Evolutionary conservation across 2,888 invertebrate species (phyloP), one percentile per base, ranked within the genome.

Genomic region (Nemapogon koenigi): DNA sequence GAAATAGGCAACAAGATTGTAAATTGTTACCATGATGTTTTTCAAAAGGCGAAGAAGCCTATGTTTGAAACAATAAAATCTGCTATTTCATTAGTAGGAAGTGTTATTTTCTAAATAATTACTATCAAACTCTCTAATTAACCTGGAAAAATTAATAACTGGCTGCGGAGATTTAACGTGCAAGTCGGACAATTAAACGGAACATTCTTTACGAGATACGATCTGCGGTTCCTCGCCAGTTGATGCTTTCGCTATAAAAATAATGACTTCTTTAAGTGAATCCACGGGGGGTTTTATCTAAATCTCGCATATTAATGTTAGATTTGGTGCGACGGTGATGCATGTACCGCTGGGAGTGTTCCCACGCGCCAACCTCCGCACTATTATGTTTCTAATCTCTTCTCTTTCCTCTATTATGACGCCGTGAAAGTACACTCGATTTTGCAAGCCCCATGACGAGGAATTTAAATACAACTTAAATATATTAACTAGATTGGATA

Each of bases 321-420:
- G 59, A 71, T 72, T 72, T 70, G 64, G 69, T 66, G 60, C 59
- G 59, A 62, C 59, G 56, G 56, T 66, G 57, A 60, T 66, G 63
- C 63, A 68, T 63, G 62, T 55, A 75, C 67, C 68, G 65, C 75
- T 78, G 78, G 75, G 78, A 78, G 75, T 61, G 62, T 76, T 78
- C 78, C 76, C 78, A 78, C 76, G 78, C 71, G 62, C 56, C 71
- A 76, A 72, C 76, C 76, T 73, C 71, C 72, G 63, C 72, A 69
- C 68, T 60, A 76, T 75, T 75, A 76, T 76, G 72, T 72, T n/a
- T 73, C 66, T 72, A 73, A 75, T 73, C 71, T 75, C 70, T 70
- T 63, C 66, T 72, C 64, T 67, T 73, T 70, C 63, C 63, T 69
- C 72, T 76, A 75, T 70, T 72, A 67, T 62, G 59, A 65, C 62